A percentile compares a stretch with the other conserved stretches of the same genome.
These are phyloP conservation scores for Ormyrus nitidulus DNA, from an alignment of 2,888 invertebrate species.

Conservation along the genomic window DNA sequence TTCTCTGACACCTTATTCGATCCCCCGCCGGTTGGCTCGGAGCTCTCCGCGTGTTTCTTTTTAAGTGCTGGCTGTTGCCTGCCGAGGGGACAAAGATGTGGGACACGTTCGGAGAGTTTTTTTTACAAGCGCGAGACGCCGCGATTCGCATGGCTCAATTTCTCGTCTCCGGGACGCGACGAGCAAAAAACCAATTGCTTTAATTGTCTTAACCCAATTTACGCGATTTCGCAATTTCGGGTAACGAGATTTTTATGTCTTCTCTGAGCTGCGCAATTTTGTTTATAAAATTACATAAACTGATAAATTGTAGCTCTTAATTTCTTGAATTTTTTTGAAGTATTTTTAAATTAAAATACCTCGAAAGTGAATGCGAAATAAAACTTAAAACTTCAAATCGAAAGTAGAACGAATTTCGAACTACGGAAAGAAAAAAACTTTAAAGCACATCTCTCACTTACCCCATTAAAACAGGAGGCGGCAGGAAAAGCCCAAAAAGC, in stretches of 20 bases:
- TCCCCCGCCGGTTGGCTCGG: slow-evolving; percentile 2
- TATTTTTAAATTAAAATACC: neutral
- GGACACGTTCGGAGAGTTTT: neutral
- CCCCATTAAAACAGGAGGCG: too few species aligned
- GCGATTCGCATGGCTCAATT: slow-evolving; percentile 27
- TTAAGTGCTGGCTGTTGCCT: neutral
- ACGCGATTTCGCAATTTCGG: slow-evolving; percentile 5
- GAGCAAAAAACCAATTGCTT: slow-evolving; percentile 25
- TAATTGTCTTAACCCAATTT: slow-evolving; percentile 42
- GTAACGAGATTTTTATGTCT: neutral
- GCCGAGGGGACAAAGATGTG: neutral
- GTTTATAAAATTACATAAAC: neutral
- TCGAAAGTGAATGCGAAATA: neutral
- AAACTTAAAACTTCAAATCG: neutral
- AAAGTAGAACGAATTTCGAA: too few species aligned
- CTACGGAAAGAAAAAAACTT: too few species aligned
- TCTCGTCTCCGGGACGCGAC: neutral
- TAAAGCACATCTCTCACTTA: too few species aligned
- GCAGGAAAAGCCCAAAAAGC: too few species aligned
- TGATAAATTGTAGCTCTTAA: neutral
- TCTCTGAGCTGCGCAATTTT: neutral
- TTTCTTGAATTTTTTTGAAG: neutral
- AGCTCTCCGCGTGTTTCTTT: slow-evolving; percentile 31
- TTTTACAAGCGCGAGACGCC: slow-evolving; percentile 3
- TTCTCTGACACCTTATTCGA: slow-evolving; percentile 47